These are phyloP conservation scores for Drosophila arizonae DNA, from an alignment of 1,140 invertebrate genomes.

Conservation along the genomic window DNA sequence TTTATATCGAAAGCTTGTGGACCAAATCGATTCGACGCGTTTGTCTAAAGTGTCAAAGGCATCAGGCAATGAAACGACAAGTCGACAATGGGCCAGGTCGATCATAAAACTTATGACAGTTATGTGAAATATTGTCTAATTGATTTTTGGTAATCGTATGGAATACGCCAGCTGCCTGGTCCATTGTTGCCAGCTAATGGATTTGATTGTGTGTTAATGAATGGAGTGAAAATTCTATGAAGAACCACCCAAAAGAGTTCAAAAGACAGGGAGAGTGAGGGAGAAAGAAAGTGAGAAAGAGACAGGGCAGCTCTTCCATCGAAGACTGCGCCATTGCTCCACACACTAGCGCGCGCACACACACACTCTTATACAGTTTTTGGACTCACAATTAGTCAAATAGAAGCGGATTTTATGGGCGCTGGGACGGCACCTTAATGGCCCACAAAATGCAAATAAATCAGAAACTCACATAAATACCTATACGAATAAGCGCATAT, in stretches of 20 bases:
- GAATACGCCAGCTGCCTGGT: conserved; percentile 23
- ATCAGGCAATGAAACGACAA: conserved; percentile 43
- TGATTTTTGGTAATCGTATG: conserved; percentile 54
- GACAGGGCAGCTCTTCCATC: conserved; percentile 12
- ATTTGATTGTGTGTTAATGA: conserved; percentile 81
- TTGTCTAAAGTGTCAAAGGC: conserved; percentile 64
- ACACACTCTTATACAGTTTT: conserved; percentile 16
- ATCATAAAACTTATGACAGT: conserved; percentile 75
- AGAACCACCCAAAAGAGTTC: neutral
- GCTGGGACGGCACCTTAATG: conserved; percentile 56
- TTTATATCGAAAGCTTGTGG: conserved; percentile 68
- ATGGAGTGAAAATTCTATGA: conserved; percentile 52
- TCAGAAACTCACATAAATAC: conserved; percentile 77
- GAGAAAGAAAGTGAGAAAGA: neutral
- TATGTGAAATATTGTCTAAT: conserved; percentile 70
- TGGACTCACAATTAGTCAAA: conserved; percentile 43
- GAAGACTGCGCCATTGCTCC: conserved; percentile 41
- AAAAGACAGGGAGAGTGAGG: neutral
- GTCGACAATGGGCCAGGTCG: conserved; percentile 48
- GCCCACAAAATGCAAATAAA: conserved; percentile 72
- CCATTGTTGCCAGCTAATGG: conserved; percentile 66
- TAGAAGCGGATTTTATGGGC: conserved; percentile 57
- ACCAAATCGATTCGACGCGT: conserved; percentile 55
- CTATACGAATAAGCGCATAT: conserved; percentile 40
- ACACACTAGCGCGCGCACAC: conserved; percentile 32